Percentiles rank a stretch among this genome's conserved stretches.
Conservation (phyloP, 2,797 vertebrate species). For the Otus scops region DNA sequence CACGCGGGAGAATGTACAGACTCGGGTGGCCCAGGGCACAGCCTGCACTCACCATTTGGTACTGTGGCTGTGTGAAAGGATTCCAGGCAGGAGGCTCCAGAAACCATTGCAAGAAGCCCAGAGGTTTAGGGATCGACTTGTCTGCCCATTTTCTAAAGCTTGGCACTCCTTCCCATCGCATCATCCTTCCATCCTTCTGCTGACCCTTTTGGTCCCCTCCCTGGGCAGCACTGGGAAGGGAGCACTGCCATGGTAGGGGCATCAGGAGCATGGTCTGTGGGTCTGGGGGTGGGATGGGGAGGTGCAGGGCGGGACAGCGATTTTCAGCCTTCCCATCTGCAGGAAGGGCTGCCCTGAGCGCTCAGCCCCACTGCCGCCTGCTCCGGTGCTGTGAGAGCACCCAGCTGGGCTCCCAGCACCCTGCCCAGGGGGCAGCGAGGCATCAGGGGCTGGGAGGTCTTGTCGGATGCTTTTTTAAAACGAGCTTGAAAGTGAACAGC, state of each 20-base stretch:
- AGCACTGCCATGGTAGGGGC: rapidly evolving
- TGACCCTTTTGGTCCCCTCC: neutral
- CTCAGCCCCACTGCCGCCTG: neutral
- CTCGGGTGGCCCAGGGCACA: rapidly evolving
- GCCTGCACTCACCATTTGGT: neutral
- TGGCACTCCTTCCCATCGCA: neutral
- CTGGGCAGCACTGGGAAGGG: neutral
- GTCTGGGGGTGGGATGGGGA: neutral
- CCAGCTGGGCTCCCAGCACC: neutral
- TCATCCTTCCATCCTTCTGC: neutral
- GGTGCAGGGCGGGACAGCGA: neutral
- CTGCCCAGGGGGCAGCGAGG: neutral
- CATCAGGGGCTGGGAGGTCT: neutral
- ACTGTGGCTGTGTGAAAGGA: neutral
- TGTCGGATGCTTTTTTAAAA: neutral
- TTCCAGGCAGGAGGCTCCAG: neutral
- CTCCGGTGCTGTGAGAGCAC: neutral
- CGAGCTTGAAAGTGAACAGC: neutral
- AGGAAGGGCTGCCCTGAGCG: neutral
- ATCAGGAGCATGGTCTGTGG: neutral
- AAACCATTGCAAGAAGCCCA: neutral
- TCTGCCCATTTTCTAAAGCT: neutral
- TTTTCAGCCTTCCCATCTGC: neutral
- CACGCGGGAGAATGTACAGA: neutral
- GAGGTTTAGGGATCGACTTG: neutral